Conservation (phyloP, 2,888 invertebrate genomes). For the Hypolimnas misippus region DNA sequence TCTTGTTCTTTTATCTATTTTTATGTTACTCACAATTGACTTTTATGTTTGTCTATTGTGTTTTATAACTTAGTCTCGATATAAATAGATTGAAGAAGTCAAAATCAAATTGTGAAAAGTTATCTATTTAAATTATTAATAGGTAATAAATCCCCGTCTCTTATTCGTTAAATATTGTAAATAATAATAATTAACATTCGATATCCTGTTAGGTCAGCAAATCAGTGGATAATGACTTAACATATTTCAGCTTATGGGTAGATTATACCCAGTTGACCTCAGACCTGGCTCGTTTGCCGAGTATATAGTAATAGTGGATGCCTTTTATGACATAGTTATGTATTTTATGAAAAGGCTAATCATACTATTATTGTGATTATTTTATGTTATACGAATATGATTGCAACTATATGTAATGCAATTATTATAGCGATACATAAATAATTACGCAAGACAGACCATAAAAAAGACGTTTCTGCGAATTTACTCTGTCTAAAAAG, state of each 20-base stretch:
- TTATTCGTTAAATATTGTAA: neutral
- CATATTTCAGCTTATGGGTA: slow-evolving; percentile 21
- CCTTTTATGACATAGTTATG: slow-evolving; percentile 8
- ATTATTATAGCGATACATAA: too few relatives aligned
- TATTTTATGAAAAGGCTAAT: neutral
- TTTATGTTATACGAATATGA: too few relatives aligned
- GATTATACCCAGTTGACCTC: slow-evolving; percentile 35
- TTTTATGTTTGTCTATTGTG: neutral
- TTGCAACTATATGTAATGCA: too few relatives aligned
- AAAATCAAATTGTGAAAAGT: too few relatives aligned
- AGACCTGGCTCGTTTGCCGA: slow-evolving; percentile 13
- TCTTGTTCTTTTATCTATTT: neutral
- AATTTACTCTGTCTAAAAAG: too few relatives aligned
- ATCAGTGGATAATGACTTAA: slow-evolving; percentile 25
- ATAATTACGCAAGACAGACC: too few relatives aligned
- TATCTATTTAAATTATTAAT: too few relatives aligned
- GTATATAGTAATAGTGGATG: neutral
- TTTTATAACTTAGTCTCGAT: too few relatives aligned
- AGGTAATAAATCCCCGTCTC: neutral
- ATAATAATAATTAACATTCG: neutral
- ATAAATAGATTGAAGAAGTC: too few relatives aligned
- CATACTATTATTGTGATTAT: too few relatives aligned
- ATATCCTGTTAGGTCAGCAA: slow-evolving; percentile 10
- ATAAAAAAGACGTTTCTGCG: too few relatives aligned
- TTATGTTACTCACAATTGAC: neutral